These are phyloP conservation scores for Neogale vison DNA, from an alignment of 2,113 vertebrate species.

Conservation along the genomic window DNA sequence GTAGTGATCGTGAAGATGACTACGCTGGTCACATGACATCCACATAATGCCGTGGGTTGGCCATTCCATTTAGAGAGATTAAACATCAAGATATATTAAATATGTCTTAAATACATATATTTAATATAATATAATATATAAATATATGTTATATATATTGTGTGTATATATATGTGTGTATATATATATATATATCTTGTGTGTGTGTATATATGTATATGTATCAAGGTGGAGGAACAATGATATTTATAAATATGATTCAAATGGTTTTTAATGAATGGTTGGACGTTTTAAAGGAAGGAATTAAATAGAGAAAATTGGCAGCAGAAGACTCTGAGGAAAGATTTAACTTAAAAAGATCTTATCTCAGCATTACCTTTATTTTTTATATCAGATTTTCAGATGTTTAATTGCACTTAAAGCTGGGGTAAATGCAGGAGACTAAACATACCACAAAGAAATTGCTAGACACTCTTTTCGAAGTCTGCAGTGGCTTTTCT, in stretches of 20 bases:
- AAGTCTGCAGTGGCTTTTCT: conserved; percentile 46
- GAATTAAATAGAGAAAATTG: conserved; percentile 41
- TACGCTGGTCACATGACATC: neutral
- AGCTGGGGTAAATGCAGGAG: conserved; percentile 57
- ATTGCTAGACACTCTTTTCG: conserved; percentile 66
- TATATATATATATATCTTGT: neutral
- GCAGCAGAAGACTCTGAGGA: conserved; percentile 45
- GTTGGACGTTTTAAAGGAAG: conserved; percentile 1
- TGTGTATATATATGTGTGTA: no score
- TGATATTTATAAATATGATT: conserved; percentile 33
- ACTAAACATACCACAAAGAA: conserved; percentile 68
- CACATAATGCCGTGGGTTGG: neutral
- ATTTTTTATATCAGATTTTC: conserved; percentile 72
- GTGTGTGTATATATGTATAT: no score
- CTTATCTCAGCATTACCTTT: conserved; percentile 10
- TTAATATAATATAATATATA: no score
- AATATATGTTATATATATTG: no score
- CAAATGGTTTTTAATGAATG: neutral
- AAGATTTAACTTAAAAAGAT: conserved; percentile 61
- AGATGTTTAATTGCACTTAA: conserved; percentile 69
- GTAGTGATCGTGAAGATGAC: neutral
- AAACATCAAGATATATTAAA: neutral
- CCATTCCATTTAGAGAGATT: neutral
- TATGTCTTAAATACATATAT: no score
- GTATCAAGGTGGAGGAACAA: neutral